Evolutionary conservation across 2,888 invertebrate species (phyloP), one percentile per base, ranked within the genome.

Genomic region (Aproaerema taeniolella): DNA sequence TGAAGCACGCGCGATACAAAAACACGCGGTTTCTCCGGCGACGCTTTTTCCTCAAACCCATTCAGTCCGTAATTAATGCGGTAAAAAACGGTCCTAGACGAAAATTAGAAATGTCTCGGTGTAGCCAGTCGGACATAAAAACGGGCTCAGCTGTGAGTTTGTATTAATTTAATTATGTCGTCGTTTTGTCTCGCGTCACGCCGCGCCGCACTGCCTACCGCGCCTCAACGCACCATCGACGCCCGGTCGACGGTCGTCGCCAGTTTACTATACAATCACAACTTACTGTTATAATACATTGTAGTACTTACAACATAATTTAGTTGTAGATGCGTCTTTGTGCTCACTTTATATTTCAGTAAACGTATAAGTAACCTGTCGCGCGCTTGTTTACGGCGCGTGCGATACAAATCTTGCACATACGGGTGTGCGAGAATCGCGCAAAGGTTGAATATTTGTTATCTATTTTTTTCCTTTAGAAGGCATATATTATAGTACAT

Each of bases 81-180:
- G 60, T 64, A 83, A 83, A 83, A 83, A 83, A 74, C 59, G 56
- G 47, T 52, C 53, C 63, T 67, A 67, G 68, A 73, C 65, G 71
- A 75, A 79, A 81, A 78, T 83, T 74, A 68, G 77, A 79, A 82
- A 78, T 67, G 78, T 77, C 63, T 67, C 77, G 73, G 79, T 76
- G 71, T 63, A 65, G 58, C 58, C 50, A 62, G 54, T 58, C 50
- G 42, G 48, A 47, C 52, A 61, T 59, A 70, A 77, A 75, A 77
- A 73, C 58, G 48, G 52, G 40, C 56, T 61, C 65, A 55, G 61
- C 69, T 62, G 66, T 65, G 62, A 67, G 64, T 68, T 66, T 64
- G 62, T 70, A 64, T 67, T 79, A 77, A 83, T 83, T 81, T 76
- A 75, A 82, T 81, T 75, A 78, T 58, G 54, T 68, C 45, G 59